These are phyloP conservation scores for Steinernema khuongi DNA, from an alignment of 1,140 invertebrate genomes.

Conservation along the genomic window DNA sequence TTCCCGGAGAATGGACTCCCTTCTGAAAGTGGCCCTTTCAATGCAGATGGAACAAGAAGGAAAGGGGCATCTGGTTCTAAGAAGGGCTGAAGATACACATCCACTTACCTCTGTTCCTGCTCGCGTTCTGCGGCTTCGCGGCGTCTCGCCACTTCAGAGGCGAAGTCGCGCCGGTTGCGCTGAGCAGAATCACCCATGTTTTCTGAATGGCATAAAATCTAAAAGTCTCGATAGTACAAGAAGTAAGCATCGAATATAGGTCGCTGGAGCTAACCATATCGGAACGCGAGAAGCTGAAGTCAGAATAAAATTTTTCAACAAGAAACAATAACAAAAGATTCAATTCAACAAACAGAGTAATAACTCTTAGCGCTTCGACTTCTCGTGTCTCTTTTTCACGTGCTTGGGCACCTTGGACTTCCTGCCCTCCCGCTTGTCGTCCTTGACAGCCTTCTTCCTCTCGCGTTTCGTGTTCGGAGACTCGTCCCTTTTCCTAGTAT, in stretches of 20 bases:
- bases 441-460: constrained; percentile 63
- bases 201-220: background rate
- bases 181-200: constrained; percentile 16
- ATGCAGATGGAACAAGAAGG: background rate
- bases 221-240: constrained; percentile 39
- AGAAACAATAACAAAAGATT: constrained; percentile 3
- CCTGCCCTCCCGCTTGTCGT: constrained; percentile 80
- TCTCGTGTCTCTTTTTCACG: constrained; percentile 71
- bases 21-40: constrained; percentile 14
- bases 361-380: constrained; percentile 21
- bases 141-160: background rate
- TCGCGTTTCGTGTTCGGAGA: constrained; percentile 76
- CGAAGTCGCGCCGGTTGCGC: constrained; percentile 5
- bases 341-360: background rate
- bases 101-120: constrained; percentile 9
- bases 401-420: constrained; percentile 82
- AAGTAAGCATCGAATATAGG: background rate
- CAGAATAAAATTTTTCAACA: background rate
- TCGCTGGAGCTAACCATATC: background rate
- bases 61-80: background rate
- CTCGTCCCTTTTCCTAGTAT: constrained; percentile 68
- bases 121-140: constrained; percentile 11
- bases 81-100: no score
- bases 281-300: background rate
- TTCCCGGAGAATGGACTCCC: constrained; percentile 15